Base-by-base conservation (phyloP, 1,140 invertebrate genomes). In the Laupala kohalensis region DNA sequence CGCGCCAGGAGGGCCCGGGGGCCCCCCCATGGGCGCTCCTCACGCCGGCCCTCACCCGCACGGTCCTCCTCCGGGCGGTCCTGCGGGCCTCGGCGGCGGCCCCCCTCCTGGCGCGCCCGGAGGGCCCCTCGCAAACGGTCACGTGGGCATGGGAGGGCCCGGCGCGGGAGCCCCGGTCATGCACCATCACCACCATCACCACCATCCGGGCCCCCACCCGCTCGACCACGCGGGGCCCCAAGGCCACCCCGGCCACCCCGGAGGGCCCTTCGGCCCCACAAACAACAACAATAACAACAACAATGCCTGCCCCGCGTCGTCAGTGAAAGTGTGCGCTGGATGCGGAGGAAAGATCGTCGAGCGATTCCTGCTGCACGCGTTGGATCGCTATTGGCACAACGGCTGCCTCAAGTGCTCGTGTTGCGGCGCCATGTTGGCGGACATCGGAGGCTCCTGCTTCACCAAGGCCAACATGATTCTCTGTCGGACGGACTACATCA, bases 351-450 rank as follows among this genome's bases (percentile, higher is more conserved):
- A 92, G 83, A 96, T 96, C 81, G 86, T 91, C 75, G 93, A 95
- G 84, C 86, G 92, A 80, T 95, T 89, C 84, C 85, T 95, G 73
- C 85, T 95, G 71, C 90, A 92, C 80, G 93, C 92, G 67, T 83
- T 95, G 78, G 94, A 96, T 83, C 86, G 93, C 78, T 96, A 94
- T 83, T 97, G 94, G 94, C 94, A 97, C 84, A 88, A 92, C 82
- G 88, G 88, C 74, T 96, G 95, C 83, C 87, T 96, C 76, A 97
- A 96, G 82, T 97, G 95, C 84, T 87, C 92, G 75, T 92, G 88
- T 80, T 97, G 95, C 81, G 87, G 88, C 70, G 89, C 89, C 71
- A 88, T 89, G 77, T 85, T 97, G 72, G 93, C 92, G 72, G 94
- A 96, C 77, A 89, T 96, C 78, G 93, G 93, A 64, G 84, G 87